Evolutionary conservation across 2,888 invertebrate species (phyloP).

Genomic region (Anthoptus insignis): DNA sequence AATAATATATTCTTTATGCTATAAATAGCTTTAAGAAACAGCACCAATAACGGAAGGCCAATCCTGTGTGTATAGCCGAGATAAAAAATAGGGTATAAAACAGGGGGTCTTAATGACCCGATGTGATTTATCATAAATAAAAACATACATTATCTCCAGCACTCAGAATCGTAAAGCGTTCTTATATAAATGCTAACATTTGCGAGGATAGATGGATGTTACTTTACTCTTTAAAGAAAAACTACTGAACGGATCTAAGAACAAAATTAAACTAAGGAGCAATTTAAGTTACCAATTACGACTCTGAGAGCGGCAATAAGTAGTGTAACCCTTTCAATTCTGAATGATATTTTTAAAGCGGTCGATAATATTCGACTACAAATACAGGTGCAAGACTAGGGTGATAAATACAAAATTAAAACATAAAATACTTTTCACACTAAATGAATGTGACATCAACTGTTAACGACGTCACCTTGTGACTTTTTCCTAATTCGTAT

Average conservation of each 20-base stretch:
- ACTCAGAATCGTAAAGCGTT: too few relatives aligned
- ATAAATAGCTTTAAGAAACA: constrained; percentile 9
- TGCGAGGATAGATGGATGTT: too few relatives aligned
- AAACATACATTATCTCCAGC: too few relatives aligned
- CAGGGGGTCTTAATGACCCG: background rate
- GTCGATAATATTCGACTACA: constrained; percentile 20
- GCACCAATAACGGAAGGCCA: constrained; percentile 29
- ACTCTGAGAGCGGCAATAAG: too few relatives aligned
- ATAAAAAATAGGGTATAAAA: background rate
- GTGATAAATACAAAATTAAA: constrained; percentile 23
- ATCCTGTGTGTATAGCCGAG: constrained; percentile 16
- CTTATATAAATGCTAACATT: too few relatives aligned
- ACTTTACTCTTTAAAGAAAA: too few relatives aligned
- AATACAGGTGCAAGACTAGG: constrained; percentile 28
- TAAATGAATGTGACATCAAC: constrained; percentile 59
- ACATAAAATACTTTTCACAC: constrained; percentile 30
- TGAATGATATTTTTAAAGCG: background rate
- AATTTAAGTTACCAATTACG: too few relatives aligned
- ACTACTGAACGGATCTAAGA: too few relatives aligned
- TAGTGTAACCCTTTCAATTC: too few relatives aligned
- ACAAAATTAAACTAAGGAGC: too few relatives aligned
- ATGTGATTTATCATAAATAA: too few relatives aligned
- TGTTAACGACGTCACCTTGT: constrained; percentile 72
- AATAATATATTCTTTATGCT: constrained; percentile 41
- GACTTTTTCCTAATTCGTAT: constrained; percentile 84